Percentiles rank a stretch among this genome's conserved stretches.
Conservation (phyloP, 1,140 invertebrate genomes). For the Teleopsis dalmanni region DNA sequence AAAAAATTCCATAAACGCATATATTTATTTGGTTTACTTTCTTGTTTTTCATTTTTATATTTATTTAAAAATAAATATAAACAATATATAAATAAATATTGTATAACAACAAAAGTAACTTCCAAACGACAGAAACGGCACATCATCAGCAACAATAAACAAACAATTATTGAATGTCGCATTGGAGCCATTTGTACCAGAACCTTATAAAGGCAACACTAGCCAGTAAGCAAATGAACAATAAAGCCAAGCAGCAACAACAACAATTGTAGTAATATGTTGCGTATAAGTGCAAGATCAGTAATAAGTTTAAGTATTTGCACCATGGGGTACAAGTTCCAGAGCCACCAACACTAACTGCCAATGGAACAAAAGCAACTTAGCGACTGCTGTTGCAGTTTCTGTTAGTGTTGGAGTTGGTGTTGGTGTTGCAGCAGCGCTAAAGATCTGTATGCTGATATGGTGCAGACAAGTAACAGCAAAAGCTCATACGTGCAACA, state of each 20-base stretch:
- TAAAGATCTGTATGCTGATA: background rate
- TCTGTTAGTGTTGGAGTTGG: background rate
- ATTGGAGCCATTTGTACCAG: constrained; percentile 7
- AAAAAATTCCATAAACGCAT: background rate
- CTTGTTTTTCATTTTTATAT: background rate
- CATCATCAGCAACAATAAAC: constrained; percentile 24
- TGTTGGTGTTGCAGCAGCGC: background rate
- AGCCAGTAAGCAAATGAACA: background rate
- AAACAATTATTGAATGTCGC: constrained; percentile 29
- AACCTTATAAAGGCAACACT: background rate
- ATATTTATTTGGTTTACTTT: background rate
- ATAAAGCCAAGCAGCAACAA: background rate
- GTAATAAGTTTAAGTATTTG: constrained; percentile 4
- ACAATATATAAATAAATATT: constrained; percentile 9
- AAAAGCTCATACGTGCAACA: no score
- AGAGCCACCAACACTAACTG: background rate
- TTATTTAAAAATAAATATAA: constrained; percentile 2
- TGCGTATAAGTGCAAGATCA: constrained; percentile 1
- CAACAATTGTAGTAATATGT: background rate
- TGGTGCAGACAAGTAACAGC: no score
- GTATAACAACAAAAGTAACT: constrained; percentile 8
- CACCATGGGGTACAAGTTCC: constrained; percentile 4
- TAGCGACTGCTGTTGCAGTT: background rate
- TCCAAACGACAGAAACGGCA: constrained; percentile 12
- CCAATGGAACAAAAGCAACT: background rate